Base-by-base conservation (phyloP, 1,140 invertebrate species). In the Drosophila melanica region DNA sequence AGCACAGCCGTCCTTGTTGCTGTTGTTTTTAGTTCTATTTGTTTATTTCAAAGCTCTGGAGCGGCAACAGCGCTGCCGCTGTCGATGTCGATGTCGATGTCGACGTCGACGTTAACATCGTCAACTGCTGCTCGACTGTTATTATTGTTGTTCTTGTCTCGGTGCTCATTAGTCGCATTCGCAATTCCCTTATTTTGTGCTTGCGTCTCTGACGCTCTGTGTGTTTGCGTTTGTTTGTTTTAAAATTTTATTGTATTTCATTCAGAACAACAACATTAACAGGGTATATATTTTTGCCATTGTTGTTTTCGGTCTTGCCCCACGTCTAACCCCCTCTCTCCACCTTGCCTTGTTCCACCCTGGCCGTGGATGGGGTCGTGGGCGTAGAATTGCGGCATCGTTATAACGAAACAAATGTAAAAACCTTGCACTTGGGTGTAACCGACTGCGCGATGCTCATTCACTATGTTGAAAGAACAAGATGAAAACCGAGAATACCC, bases 221-320 rank as follows among this genome's bases (percentile, higher is more conserved):
- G 69, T 79, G 77, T 79, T 79, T 79, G 70, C 70, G 53, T 79
- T 79, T 79, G 77, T 79, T 79, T 79, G 77, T 79, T 79, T 79
- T 79, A 59, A 79, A 79, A 79, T 79, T 79, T 79, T 79, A 79
- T 79, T 79, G 77, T 79, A 79, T 79, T 79, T 79, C 77, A 79
- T 69, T 79, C 12, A 18, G 45, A 47, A 27, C 20, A 47, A 11
- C 11, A 47, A 27, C 45, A 47, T 10, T 20, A 27, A 47, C 45
- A 23, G 20, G 18, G 20, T 47, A 18, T 47, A 47, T 47, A 47
- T 47, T 47, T 23, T 47, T 47, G 20, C 75, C 51, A 59, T 73
- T 77, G 68, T 57, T 78, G 54, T 27, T 39, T 64, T 44, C 55
- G 51, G 60, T 57, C 55, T 51, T 55, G 16, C 42, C 27, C 20